Evolutionary conservation across 92 coral and sea anemone genomes (phyloP).

Genomic region (Diadumene lineata): DNA sequence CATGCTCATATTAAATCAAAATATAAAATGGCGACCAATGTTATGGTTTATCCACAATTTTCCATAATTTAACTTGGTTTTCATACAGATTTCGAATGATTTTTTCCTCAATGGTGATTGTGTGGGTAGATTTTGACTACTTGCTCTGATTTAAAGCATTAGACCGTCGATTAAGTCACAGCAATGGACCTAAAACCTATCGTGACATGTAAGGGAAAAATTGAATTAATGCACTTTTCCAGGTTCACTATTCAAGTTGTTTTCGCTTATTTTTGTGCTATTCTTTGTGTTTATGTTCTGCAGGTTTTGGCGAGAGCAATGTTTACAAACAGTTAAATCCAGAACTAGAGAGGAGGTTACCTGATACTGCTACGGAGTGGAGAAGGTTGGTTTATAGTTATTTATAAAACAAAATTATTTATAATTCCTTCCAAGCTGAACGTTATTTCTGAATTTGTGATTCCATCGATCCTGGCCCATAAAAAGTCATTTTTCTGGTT

Average conservation of each 20-base stretch:
- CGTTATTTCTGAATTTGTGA: too few species aligned
- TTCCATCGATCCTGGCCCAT: too few species aligned
- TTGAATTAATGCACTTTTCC: not conserved
- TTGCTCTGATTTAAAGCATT: not conserved
- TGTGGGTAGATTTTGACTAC: not conserved
- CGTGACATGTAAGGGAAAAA: slow-evolving; percentile 66
- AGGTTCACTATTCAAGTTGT: not conserved
- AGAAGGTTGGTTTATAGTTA: slow-evolving; percentile 86
- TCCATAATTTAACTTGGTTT: not conserved
- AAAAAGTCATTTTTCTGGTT: too few species aligned
- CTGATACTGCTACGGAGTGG: slow-evolving; percentile 93
- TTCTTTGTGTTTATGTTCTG: not conserved
- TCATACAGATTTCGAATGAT: not conserved
- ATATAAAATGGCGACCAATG: slow-evolving; percentile 32
- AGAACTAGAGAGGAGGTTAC: slow-evolving; percentile 82
- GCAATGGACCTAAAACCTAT: slow-evolving; percentile 80
- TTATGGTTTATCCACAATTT: not conserved
- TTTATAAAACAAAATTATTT: too few species aligned
- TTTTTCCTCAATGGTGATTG: not conserved
- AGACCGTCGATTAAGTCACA: not conserved
- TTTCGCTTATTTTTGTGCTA: not conserved
- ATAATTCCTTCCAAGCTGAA: too few species aligned
- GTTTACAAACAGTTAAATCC: slow-evolving; percentile 71
- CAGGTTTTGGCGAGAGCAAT: slow-evolving; percentile 85
- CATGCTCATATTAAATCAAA: not conserved